phyloP scores from a whole-genome alignment of 1,140 invertebrate species.

The Euura saliciscinereae region DNA sequence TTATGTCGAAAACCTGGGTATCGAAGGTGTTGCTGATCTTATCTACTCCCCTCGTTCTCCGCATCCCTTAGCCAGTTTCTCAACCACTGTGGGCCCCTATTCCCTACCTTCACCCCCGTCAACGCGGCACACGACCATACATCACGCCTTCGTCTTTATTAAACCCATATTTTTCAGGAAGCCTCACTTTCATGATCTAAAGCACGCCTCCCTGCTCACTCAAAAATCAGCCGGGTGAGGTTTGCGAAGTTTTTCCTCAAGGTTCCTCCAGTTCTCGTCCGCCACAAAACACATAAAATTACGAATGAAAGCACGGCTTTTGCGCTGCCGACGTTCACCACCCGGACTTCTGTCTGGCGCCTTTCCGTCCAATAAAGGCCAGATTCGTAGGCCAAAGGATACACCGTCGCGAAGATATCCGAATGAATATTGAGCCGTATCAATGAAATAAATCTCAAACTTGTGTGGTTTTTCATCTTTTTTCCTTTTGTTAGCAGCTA shows the following conservation, averaged over 20 bases:
- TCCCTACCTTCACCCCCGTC: not conserved
- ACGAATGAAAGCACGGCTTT: not conserved
- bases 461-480: no score
- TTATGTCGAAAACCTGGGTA: not conserved
- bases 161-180: conserved; percentile 57
- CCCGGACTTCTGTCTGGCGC: not conserved
- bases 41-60: not conserved
- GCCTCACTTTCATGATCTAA: conserved; percentile 36
- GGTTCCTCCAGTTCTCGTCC: not conserved
- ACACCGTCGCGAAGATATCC: not conserved
- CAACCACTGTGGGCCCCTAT: not conserved
- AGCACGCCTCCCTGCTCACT: conserved; percentile 24
- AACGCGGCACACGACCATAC: conserved; percentile 42
- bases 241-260: not conserved
- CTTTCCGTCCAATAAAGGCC: not conserved
- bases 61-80: not conserved
- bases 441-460: not conserved
- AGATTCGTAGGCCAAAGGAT: not conserved
- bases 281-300: conserved; percentile 1
- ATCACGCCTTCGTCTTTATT: conserved; percentile 57
- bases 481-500: no score
- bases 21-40: not conserved
- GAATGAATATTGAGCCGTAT: not conserved
- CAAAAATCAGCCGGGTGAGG: conserved; percentile 35
- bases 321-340: not conserved